These are phyloP conservation scores for Anodontia alba DNA, from an alignment of 2,888 invertebrate genomes.

Conservation along the genomic window DNA sequence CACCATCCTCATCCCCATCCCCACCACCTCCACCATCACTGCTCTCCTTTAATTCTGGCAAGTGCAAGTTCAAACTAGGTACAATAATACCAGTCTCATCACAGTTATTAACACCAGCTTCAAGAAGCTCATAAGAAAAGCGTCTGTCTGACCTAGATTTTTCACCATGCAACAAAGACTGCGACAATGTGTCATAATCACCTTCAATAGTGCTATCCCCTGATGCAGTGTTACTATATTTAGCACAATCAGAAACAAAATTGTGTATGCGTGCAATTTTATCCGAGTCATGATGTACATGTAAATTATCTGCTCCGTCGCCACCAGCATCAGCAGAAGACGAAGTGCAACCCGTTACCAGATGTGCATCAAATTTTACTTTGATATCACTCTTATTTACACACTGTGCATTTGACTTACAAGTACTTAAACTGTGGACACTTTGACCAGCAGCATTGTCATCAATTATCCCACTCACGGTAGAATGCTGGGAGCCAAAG, in stretches of 20 bases:
- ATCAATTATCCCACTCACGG: background rate
- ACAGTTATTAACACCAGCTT: background rate
- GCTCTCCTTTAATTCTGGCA: slow-evolving; percentile 17
- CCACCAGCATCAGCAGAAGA: background rate
- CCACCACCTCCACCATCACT: background rate
- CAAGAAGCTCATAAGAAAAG: background rate
- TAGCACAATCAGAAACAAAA: slow-evolving; percentile 63
- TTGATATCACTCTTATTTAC: slow-evolving; percentile 5
- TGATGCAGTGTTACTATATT: slow-evolving; percentile 48
- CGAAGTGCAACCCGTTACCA: background rate
- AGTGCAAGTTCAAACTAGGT: slow-evolving; percentile 51
- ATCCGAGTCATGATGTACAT: background rate
- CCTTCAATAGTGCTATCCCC: slow-evolving; percentile 32
- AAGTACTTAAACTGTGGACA: background rate
- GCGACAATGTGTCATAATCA: slow-evolving; percentile 20
- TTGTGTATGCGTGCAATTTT: slow-evolving; percentile 15
- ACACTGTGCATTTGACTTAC: slow-evolving; percentile 11
- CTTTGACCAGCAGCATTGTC: background rate
- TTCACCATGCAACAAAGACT: background rate
- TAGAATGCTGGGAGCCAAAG: slow-evolving; percentile 26
- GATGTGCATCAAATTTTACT: background rate
- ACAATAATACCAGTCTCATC: slow-evolving; percentile 21
- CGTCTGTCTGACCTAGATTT: slow-evolving; percentile 2
- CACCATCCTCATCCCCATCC: background rate
- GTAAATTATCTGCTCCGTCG: background rate